phyloP scores from a whole-genome alignment of 2,113 vertebrate genomes.

The Cervus canadensis region DNA sequence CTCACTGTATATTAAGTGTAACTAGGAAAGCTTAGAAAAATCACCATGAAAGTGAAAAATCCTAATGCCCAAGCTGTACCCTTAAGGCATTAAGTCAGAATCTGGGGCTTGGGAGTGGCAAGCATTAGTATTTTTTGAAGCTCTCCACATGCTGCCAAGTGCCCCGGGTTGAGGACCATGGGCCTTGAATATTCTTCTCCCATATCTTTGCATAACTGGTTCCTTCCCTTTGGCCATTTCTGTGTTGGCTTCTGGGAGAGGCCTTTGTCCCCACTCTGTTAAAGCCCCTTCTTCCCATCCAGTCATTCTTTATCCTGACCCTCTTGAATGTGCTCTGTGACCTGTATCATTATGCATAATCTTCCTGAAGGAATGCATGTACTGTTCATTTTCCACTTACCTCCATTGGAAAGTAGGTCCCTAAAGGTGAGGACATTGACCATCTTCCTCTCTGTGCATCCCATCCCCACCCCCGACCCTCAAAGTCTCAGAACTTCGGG shows the following conservation, averaged over 20 bases:
- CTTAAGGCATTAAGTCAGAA: background rate
- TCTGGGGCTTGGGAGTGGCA: accelerated
- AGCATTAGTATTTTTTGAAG: background rate
- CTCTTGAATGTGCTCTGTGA: background rate
- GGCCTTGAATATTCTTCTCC: background rate
- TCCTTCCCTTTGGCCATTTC: background rate
- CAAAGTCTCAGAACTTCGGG: background rate
- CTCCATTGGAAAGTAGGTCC: background rate
- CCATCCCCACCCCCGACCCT: background rate
- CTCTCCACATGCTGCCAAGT: background rate
- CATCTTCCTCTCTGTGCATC: background rate
- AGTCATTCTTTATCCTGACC: background rate
- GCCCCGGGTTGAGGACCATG: background rate
- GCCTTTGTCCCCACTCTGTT: background rate
- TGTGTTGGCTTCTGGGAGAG: background rate
- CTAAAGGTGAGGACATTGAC: background rate
- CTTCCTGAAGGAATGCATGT: background rate
- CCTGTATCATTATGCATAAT: background rate
- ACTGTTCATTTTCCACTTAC: background rate
- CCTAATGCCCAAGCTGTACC: background rate
- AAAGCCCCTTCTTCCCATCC: background rate
- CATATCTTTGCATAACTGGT: background rate
- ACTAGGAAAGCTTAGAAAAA: background rate
- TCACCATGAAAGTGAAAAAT: background rate
- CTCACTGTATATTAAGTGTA: too few relatives aligned